phyloP scores from a whole-genome alignment of 2,888 invertebrate genomes.

The Eupelmus urozonus region DNA sequence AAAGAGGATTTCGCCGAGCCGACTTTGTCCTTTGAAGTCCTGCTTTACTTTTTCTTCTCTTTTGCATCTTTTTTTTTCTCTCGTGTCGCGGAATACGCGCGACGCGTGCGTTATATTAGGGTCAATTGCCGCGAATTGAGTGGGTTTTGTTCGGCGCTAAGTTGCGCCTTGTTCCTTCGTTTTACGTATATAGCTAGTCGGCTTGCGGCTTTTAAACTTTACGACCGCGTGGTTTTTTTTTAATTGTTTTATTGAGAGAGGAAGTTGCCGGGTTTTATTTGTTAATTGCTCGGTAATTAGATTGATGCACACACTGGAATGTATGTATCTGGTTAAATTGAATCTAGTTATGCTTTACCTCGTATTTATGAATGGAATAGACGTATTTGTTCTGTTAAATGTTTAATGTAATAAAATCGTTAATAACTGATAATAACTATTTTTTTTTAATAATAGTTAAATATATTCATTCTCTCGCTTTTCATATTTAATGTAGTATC shows the following conservation, averaged over 20 bases:
- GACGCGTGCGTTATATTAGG: conserved; percentile 44
- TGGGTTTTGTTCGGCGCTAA: conserved; percentile 38
- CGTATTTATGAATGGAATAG: not conserved
- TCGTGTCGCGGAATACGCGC: conserved; percentile 1
- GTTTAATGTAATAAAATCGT: not conserved
- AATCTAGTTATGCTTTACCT: conserved; percentile 8
- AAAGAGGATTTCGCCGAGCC: conserved; percentile 22
- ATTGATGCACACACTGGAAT: conserved; percentile 30
- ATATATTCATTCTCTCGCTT: too few species aligned
- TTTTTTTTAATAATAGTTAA: not conserved
- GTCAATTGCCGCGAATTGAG: conserved; percentile 55
- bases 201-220: conserved; percentile 24
- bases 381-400: too few species aligned
- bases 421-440: too few species aligned
- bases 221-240: conserved; percentile 7
- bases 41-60: conserved; percentile 6
- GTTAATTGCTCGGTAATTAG: conserved; percentile 51
- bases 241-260: conserved; percentile 47
- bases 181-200: conserved; percentile 11
- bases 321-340: conserved; percentile 11
- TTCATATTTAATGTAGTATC: not conserved
- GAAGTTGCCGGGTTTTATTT: conserved; percentile 57
- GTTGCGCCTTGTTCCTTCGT: not conserved
- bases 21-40: conserved; percentile 22
- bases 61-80: conserved; percentile 13